Evolutionary conservation across 2,797 vertebrate species (phyloP).

Genomic region (Smutsia temminckii): DNA sequence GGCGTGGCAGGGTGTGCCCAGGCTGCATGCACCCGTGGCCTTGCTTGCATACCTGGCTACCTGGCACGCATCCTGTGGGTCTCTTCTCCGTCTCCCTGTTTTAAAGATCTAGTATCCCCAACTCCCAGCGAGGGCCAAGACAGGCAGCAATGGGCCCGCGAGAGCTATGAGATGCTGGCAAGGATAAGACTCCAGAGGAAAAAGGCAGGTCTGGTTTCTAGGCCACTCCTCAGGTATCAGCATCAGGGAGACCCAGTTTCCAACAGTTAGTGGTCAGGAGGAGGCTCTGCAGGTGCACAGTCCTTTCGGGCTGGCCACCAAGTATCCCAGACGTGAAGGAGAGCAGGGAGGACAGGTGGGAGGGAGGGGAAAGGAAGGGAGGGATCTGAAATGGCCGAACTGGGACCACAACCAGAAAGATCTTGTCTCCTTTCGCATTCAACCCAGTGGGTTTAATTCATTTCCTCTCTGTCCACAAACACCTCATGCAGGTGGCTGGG

Average conservation of each 20-base stretch:
- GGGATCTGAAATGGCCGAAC: not conserved
- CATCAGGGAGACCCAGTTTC: conserved; percentile 46
- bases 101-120: conserved; percentile 6
- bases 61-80: not conserved
- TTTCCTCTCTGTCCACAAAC: not conserved
- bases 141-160: not conserved
- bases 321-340: not conserved
- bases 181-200: not conserved
- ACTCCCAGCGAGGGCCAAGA: not conserved
- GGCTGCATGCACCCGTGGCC: not conserved
- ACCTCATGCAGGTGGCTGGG: not conserved
- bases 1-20: not conserved
- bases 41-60: not conserved
- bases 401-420: not conserved
- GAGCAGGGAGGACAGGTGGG: not conserved
- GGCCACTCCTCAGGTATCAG: not conserved
- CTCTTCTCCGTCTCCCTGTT: not conserved
- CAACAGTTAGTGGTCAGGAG: not conserved
- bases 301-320: not conserved
- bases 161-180: not conserved
- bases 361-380: not conserved
- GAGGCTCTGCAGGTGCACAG: not conserved
- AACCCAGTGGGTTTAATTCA: not conserved
- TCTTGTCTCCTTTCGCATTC: not conserved
- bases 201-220: conserved; percentile 50